Evolutionary conservation across 2,888 invertebrate species (phyloP).

Genomic region (Lasioglossum morio): DNA sequence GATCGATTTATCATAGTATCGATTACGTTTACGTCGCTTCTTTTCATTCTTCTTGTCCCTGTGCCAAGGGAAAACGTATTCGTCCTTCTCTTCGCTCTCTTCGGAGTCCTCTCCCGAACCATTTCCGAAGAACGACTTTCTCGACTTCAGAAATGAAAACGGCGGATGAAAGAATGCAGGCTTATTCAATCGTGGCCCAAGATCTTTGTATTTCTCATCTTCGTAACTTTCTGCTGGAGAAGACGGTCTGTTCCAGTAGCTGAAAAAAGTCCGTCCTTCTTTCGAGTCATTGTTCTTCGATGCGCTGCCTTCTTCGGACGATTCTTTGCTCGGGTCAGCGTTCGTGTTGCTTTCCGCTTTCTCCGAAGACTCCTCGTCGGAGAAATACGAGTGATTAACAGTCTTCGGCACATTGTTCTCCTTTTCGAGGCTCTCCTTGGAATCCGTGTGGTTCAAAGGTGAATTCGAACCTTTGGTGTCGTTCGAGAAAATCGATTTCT

Average conservation of each 20-base stretch:
- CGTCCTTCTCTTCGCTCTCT: slow-evolving; percentile 55
- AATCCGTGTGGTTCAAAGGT: not conserved
- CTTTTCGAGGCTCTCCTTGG: slow-evolving; percentile 28
- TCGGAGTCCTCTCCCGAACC: slow-evolving; percentile 36
- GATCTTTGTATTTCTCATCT: slow-evolving; percentile 75
- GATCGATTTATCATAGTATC: slow-evolving; percentile 47
- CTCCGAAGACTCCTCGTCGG: slow-evolving; percentile 45
- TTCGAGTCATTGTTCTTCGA: slow-evolving; percentile 48
- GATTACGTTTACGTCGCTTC: slow-evolving; percentile 55
- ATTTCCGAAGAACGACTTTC: slow-evolving; percentile 10
- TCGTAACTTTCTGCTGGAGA: slow-evolving; percentile 79
- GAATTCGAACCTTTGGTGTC: not conserved
- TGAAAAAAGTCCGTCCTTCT: slow-evolving; percentile 72
- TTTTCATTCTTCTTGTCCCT: slow-evolving; percentile 54
- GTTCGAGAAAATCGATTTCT: not conserved
- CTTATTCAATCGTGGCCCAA: slow-evolving; percentile 80
- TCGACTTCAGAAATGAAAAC: slow-evolving; percentile 66
- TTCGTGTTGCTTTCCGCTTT: slow-evolving; percentile 30
- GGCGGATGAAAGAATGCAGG: slow-evolving; percentile 79
- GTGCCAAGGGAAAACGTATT: slow-evolving; percentile 79
- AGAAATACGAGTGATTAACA: not conserved
- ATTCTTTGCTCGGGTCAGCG: slow-evolving; percentile 27
- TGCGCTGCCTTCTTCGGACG: slow-evolving; percentile 52
- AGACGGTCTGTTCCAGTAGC: slow-evolving; percentile 74
- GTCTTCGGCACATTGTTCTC: slow-evolving; percentile 27